A percentile compares a stretch with the other conserved stretches of the same genome.
phyloP scores from a whole-genome alignment of 2,888 invertebrate species.

The Drosophila atripex region DNA sequence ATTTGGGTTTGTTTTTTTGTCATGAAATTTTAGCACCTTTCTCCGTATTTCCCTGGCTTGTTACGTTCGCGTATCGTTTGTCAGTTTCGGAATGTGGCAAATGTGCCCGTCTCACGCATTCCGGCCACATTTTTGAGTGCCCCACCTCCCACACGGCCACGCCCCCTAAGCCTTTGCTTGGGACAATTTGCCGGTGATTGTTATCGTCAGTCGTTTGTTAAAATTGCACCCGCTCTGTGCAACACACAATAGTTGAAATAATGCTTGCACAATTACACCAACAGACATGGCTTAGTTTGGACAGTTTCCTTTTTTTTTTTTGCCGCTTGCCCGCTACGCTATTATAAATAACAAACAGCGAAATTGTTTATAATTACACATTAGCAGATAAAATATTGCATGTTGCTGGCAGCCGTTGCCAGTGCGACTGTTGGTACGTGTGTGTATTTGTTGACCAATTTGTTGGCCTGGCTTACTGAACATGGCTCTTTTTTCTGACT shows the following conservation, averaged over 20 bases:
- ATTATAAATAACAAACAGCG: conserved; percentile 67
- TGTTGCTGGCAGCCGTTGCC: conserved; percentile 30
- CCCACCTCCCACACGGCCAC: conserved; percentile 6
- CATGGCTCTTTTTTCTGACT: conserved; percentile 27
- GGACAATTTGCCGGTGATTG: conserved; percentile 52
- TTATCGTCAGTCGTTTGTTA: conserved; percentile 43
- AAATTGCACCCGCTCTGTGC: conserved; percentile 41
- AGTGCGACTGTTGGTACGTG: conserved; percentile 4
- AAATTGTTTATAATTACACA: conserved; percentile 75
- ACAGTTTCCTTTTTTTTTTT: conserved; percentile 12
- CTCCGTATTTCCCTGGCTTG: conserved; percentile 42
- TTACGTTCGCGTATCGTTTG: conserved; percentile 33
- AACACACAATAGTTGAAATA: conserved; percentile 33
- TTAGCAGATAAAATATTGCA: conserved; percentile 72
- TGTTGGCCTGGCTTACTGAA: conserved; percentile 40
- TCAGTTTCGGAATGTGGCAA: conserved; percentile 52
- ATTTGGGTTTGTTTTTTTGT: conserved; percentile 29
- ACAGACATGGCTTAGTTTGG: conserved; percentile 35
- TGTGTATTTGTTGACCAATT: conserved; percentile 25
- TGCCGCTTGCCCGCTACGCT: conserved; percentile 19
- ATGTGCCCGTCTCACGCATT: conserved; percentile 56
- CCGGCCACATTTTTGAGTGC: conserved; percentile 15
- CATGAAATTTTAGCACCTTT: conserved; percentile 64
- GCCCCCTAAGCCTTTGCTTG: conserved; percentile 30
- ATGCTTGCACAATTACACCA: conserved; percentile 37